Base-by-base conservation (phyloP, 2,888 invertebrate genomes). In the Tetropium fuscum region DNA sequence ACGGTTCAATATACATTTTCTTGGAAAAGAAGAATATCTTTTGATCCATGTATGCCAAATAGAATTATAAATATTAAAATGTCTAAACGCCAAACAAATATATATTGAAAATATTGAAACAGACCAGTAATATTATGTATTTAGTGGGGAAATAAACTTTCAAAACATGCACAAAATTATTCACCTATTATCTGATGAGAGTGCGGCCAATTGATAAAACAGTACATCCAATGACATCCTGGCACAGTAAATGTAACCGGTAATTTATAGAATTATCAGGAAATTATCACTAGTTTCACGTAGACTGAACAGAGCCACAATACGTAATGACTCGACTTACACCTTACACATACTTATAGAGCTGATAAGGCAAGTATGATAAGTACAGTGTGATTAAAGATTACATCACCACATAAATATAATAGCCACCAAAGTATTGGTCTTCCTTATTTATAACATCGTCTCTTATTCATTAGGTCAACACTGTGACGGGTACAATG, bases 191-290 rank as follows among this genome's bases (percentile, higher is more conserved):
- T 58, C 56, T 1, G 59, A 59, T 15, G 63, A 60, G n/a, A 66
- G 53, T 16, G 60, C 60, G 11, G 61, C 66, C 47, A 66, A 45
- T 53, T 66, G 66, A 59, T 60, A 61, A 56, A 60, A 63, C 41
- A 66, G 47, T 27, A 60, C 53, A 34, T 60, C 65, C 30, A 67
- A 45, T 36, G 63, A 58, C 58, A 66, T 61, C 47, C 55, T 68
- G 11, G 10, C 36, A 15, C 27, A 45, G 20, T 20, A 45, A 16
- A 19, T 5, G 20, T 16, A 15, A 30, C 27, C 18, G 34, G 19
- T n/a, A 16, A 43, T 11, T n/a, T 18, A 8, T 20, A 2, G 7
- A 13, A n/a, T 38, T 38, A 5, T 10, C 18, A 4, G 15, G 38
- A 38, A 18, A 38, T 18, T 4, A 5, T 18, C 15, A 36, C 25